Evolutionary conservation across 2,113 vertebrate species (phyloP).

Genomic region (Crotalus viridis): DNA sequence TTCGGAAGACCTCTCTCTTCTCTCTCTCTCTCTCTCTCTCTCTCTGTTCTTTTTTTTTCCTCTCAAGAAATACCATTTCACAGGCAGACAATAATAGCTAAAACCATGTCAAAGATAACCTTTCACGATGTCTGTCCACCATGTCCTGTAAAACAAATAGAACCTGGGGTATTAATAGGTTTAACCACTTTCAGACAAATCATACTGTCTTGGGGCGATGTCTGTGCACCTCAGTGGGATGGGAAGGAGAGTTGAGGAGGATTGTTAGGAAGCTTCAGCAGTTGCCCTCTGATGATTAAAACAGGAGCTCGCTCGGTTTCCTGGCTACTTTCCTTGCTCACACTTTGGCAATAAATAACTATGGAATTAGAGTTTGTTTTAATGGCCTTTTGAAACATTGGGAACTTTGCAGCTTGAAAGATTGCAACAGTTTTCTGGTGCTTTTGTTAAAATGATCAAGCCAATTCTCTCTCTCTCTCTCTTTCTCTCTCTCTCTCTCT

Average conservation of each 20-base stretch:
- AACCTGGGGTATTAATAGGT: constrained; percentile 77
- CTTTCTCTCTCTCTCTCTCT: neutral
- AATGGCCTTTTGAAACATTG: constrained; percentile 61
- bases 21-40: constrained; percentile 67
- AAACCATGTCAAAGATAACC: constrained; percentile 87
- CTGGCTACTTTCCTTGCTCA: constrained; percentile 58
- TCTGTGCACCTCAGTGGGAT: neutral
- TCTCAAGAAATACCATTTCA: constrained; percentile 92
- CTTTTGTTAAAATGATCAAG: constrained; percentile 8
- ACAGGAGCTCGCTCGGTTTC: constrained; percentile 40
- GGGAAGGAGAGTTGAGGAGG: neutral
- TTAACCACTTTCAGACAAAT: constrained; percentile 77
- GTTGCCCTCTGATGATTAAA: constrained; percentile 28
- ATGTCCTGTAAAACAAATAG: constrained; percentile 80
- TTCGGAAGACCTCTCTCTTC: constrained; percentile 90
- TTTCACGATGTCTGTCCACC: constrained; percentile 76
- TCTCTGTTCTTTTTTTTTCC: constrained; percentile 53
- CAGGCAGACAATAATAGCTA: constrained; percentile 84
- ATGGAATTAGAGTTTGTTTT: constrained; percentile 66
- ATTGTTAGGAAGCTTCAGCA: neutral
- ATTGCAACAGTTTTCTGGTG: constrained; percentile 35
- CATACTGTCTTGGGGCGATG: constrained; percentile 64
- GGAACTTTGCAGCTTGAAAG: constrained; percentile 52
- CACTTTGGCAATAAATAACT: constrained; percentile 62
- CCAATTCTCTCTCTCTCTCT: neutral